Evolutionary conservation across 2,797 vertebrate species (phyloP).

Genomic region (Parauchenoglanis ngamensis): DNA sequence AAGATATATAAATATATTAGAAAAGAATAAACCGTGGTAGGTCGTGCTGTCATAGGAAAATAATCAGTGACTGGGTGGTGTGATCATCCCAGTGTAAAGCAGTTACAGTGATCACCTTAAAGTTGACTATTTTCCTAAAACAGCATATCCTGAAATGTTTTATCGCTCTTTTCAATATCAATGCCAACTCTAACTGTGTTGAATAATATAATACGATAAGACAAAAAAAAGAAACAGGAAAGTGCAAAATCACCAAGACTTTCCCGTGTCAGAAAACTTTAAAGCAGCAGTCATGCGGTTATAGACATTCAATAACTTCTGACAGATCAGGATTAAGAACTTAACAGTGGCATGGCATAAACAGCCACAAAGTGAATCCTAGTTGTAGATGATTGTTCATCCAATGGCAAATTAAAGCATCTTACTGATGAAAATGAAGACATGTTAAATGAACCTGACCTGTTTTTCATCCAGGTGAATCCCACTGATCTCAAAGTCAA

Average conservation of each 20-base stretch:
- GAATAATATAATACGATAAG: neutral
- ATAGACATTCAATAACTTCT: neutral
- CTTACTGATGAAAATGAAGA: neutral
- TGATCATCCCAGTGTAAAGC: neutral
- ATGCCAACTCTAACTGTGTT: neutral
- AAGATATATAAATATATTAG: neutral
- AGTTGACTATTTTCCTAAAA: neutral
- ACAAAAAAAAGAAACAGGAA: neutral
- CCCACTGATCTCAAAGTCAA: conserved; percentile 99
- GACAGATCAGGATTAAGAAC: neutral
- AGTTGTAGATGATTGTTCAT: neutral
- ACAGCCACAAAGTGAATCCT: neutral
- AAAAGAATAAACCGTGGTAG: neutral
- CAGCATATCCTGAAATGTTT: neutral
- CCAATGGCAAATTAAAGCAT: neutral
- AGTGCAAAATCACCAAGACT: neutral
- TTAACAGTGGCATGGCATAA: neutral
- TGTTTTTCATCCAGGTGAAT: conserved; percentile 94
- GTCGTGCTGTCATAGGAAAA: neutral
- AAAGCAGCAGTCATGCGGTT: neutral
- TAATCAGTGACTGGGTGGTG: neutral
- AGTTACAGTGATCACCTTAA: neutral
- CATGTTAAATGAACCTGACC: conserved; percentile 68
- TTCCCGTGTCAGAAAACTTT: neutral
- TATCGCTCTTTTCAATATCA: neutral